phyloP scores from a whole-genome alignment of 2,113 vertebrate genomes.

The Chrysemys picta region DNA sequence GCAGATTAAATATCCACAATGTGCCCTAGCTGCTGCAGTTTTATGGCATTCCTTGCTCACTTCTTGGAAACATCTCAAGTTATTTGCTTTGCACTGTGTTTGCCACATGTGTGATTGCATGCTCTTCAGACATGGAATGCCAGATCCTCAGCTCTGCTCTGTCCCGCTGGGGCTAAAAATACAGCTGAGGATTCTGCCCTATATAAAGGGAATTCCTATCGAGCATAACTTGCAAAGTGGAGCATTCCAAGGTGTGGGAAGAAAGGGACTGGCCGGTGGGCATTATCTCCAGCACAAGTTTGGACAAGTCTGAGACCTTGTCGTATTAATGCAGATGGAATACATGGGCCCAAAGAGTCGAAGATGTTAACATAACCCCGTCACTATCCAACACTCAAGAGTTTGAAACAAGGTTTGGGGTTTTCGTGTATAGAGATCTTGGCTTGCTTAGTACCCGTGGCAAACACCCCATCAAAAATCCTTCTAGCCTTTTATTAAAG shows the following conservation, averaged over 20 bases:
- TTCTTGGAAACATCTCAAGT: not conserved
- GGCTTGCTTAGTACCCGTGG: not conserved
- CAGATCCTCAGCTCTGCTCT: not conserved
- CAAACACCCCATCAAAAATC: not conserved
- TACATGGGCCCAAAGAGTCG: not conserved
- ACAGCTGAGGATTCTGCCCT: not conserved
- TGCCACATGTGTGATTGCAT: not conserved
- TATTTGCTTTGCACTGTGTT: not conserved
- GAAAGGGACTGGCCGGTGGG: not conserved
- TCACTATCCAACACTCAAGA: not conserved
- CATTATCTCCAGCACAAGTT: not conserved
- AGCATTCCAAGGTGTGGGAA: not conserved
- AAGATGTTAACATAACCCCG: not conserved
- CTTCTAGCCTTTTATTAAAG: not conserved
- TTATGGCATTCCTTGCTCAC: not conserved
- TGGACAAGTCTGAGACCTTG: not conserved
- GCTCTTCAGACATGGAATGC: not conserved
- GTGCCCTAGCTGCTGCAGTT: accelerated
- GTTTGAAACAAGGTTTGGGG: not conserved
- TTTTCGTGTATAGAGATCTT: not conserved
- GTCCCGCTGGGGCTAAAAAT: not conserved
- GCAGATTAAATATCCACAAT: not conserved
- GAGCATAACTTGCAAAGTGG: not conserved
- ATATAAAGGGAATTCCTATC: not conserved
- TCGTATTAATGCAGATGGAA: not conserved